Evolutionary conservation across 2,888 invertebrate species (phyloP), one percentile per base, ranked within the genome.

Genomic region (Chorisops tibialis): DNA sequence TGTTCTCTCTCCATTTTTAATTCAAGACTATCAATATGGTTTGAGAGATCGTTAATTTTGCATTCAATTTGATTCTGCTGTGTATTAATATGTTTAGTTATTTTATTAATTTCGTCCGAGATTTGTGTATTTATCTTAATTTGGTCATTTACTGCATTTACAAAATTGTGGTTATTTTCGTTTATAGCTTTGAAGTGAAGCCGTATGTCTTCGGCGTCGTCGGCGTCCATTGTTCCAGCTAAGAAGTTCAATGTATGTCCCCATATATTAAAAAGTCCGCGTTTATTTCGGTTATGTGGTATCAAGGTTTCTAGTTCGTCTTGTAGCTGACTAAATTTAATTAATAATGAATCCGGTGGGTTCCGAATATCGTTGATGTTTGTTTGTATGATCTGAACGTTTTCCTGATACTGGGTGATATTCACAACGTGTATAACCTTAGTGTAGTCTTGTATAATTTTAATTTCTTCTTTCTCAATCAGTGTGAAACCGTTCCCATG

Each of bases 121-220:
- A 39, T 39, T 47, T 47, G 47, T 12, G 18, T 19, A 47, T 47
- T 47, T 12, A 47, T 47, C 18, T 18, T 47, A 19, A 47, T 47
- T 47, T 47, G 47, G 11, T 47, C 6, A 47, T 18, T 22, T 19
- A 19, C 3, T 16, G 47, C 12, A 19, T 21, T 16, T 6, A 47
- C 2, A 6, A 47, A 12, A 12, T 47, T 18, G 18, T 41, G 41
- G 3, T 41, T 41, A 41, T 41, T 41, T 41, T 41, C 41, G 41
- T 41, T 12, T 41, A 41, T 12, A 16, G 19, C 18, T 47, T 47
- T 16, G 7, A 47, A 21, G 18, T 4, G 47, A 16, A 19, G 18
- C 21, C 18, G 11, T 47, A 47, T 47, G 47, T 47, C 47, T 14
- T 19, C 21, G 12, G 19, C n/a, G n/a, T n/a, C n/a, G n/a, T n/a